phyloP scores from a whole-genome alignment of 2,888 invertebrate genomes.

The Clitarchus hookeri region DNA sequence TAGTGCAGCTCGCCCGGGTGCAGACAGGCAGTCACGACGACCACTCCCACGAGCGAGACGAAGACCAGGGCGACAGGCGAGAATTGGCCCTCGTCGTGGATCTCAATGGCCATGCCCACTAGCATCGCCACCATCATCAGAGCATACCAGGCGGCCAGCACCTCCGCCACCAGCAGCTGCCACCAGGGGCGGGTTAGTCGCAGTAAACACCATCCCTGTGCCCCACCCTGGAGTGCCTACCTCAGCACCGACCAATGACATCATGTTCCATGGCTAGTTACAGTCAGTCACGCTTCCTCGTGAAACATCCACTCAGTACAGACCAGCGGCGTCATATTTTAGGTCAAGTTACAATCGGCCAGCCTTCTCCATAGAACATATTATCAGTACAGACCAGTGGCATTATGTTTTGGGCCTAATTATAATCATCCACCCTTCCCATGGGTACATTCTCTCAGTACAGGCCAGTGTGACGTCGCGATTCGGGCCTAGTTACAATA shows the following conservation, averaged over 20 bases:
- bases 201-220: neutral
- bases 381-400: no score
- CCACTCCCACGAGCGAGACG: constrained; percentile 69
- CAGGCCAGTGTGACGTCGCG: no score
- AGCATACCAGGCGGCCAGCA: constrained; percentile 78
- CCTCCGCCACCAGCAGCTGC: constrained; percentile 72
- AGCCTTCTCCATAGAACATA: no score
- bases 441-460: no score
- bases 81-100: constrained; percentile 75
- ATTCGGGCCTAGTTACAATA: no score
- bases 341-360: no score
- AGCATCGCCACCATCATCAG: constrained; percentile 87
- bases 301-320: no score
- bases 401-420: no score
- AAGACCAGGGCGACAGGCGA: constrained; percentile 87
- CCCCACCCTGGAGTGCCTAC: neutral
- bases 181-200: neutral
- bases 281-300: no score
- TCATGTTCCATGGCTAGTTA: no score
- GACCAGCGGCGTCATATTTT: no score
- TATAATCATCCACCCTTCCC: no score
- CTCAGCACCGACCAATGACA: neutral
- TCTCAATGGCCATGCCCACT: constrained; percentile 78
- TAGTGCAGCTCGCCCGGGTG: constrained; percentile 82
- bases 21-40: constrained; percentile 61